Base-by-base conservation (phyloP, 2,113 vertebrate species). In the Galbula dea region DNA sequence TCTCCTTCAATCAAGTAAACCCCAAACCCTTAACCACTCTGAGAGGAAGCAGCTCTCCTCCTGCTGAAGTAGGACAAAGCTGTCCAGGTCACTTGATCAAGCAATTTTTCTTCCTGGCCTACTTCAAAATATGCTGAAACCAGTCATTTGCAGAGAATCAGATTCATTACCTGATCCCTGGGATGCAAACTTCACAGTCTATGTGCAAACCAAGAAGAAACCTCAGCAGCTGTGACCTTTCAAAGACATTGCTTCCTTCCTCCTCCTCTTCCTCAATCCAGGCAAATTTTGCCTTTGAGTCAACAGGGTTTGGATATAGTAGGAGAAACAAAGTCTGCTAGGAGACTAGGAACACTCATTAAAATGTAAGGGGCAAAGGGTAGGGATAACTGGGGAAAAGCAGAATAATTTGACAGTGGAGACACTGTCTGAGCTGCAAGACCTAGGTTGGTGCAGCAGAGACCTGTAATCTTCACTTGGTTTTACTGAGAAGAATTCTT, bases 401-500 rank as follows among this genome's bases (percentile, higher is more conserved):
- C 10, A 34, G 30, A 14, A 30, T 82, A 55, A 65, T 83, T 92
- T 49, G 12, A 51, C 11, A 68, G 15, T 32, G 30, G 15, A 72
- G 14, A 15, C 16, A 5, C 21, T 83, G 20, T 22, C 11, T 59
- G 17, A 43, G 21, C 45, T 55, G 6, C 39, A 67, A 74, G n/a
- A 39, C 11, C 27, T 89, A 7, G 34, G 17, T 16, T 46, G 37
- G 29, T 34, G 20, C 24, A 71, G 17, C 20, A 46, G 22, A 74
- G 7, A 8, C 72, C 32, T 62, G 10, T 49, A 77, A 66, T 41
- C 29, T 71, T 74, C 27, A 23, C 23, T 74, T 46, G 8, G 15
- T 74, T 92, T 90, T 74, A 57, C 55, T 58, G 46, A 74, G 12
- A 90, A 88, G n/a, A 88, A 88, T 36, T 20, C 6, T 49, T 41